Base-by-base conservation (phyloP, 2,113 vertebrate genomes). In the Serinus canaria region DNA sequence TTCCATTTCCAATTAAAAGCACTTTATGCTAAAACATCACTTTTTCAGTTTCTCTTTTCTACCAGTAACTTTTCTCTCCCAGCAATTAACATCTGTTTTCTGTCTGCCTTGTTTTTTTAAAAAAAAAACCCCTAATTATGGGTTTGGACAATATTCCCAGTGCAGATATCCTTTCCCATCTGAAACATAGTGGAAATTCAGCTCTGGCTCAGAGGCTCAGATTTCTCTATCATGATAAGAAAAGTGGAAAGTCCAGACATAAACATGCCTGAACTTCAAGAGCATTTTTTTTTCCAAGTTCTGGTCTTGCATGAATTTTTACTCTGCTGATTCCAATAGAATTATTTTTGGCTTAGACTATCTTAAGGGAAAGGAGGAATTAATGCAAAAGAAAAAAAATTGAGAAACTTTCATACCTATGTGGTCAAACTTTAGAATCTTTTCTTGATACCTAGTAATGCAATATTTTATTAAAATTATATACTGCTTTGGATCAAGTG, bases 71-170 rank as follows among this genome's bases (percentile, higher is more conserved):
- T 90, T 70, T 53, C 22, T 41, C 39, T 91, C 56, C 46, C 44
- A 86, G 19, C 27, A 39, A 37, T 67, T 83, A 93, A 88, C 92
- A 94, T 92, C 87, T 95, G 88, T 81, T 94, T 96, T 93, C 64
- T 67, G 78, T 93, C 56, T 56, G 22, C 1, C 0, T 43, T 74
- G 17, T 20, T 86, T 88, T 89, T 81, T 43, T 41, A 75, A 39
- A 75, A 33, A 82, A 82, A 87, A 70, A 15, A 13, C 39, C 83
- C 37, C 50, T 90, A 81, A 52, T 80, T 15, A 22, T 23, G 28
- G 10, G 6, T 92, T 90, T 95, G 83, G 52, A 96, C 67, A 56
- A 52, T 72, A 94, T 64, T 84, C 66, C 83, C 68, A 78, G 11
- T 63, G 60, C 63, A 83, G 28, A 93, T 87, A 76, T 90, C 12